Evolutionary conservation across 1,140 invertebrate species (phyloP), one percentile per base, ranked within the genome.

Genomic region (Palaemon carinicauda): DNA sequence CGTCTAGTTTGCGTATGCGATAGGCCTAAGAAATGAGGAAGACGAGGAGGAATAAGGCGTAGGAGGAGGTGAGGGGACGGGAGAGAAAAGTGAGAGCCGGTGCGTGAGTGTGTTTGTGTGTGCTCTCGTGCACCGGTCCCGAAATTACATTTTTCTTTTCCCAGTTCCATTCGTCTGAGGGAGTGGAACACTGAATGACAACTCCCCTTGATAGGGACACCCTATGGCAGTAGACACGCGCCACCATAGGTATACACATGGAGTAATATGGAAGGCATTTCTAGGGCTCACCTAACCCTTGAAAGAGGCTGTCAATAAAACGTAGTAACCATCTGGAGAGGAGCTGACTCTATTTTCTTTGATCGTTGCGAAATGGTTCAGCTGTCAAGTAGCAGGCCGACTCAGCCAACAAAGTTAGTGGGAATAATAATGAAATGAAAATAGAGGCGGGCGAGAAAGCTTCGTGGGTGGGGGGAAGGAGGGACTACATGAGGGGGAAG

Each of bases 281-380:
- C 24, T 27, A 31, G 24, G 24, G 65, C 65, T 24, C 65, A 27
- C 19, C 56, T 41, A 41, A 41, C 41, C 41, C 41, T 41, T 41
- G 65, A 15, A 69, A 69, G 29, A 24, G 29, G 29, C 65, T 69
- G 65, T 69, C 65, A 75, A 75, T 75, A 41, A 75, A 75, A 50
- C 73, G 73, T 33, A 75, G 33, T 75, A 33, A 10, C 41, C n/a
- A 31, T n/a, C 17, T 3, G 19, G 31, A 50, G 7, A 41, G 73
- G 33, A 33, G 41, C 60, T 50, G 33, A 73, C 81, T 82, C 27
- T 82, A 82, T 82, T 82, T 82, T 82, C 81, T 82, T 82, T 82
- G 81, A 82, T 82, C 69, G 81, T 82, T 82, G 81, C 81, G 81
- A 82, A 82, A 82, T 75, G 81, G 71, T 82, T 82, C 81, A 74